phyloP scores from a whole-genome alignment of 2,113 vertebrate genomes.

The Meles meles region DNA sequence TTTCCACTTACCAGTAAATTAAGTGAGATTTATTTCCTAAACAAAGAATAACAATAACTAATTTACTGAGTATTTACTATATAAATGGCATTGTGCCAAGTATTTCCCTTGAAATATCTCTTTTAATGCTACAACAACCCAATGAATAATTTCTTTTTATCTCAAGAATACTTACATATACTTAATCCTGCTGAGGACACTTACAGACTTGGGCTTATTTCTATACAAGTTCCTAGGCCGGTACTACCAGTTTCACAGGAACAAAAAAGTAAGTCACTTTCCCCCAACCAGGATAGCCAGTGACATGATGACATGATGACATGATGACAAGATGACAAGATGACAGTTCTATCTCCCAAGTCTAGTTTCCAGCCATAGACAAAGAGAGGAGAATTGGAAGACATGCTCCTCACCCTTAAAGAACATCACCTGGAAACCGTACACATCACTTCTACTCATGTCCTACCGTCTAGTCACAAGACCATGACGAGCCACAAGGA shows the following conservation, averaged over 20 bases:
- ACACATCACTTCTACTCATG: neutral
- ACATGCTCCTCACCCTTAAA: neutral
- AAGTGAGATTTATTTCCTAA: neutral
- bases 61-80: neutral
- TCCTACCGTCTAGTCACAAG: neutral
- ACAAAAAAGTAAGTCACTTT: neutral
- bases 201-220: neutral
- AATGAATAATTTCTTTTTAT: neutral
- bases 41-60: neutral
- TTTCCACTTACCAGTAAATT: neutral
- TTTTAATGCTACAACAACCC: neutral
- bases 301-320: no score
- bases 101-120: neutral
- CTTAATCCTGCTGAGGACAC: neutral
- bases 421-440: neutral
- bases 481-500: neutral
- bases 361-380: neutral
- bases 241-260: neutral
- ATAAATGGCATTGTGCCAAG: neutral
- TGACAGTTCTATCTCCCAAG: neutral
- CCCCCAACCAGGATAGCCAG: neutral
- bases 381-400: neutral
- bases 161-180: neutral
- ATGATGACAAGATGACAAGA: no score
- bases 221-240: neutral